These are phyloP conservation scores for Rousettus madagascariensis DNA, from an alignment of 2,797 vertebrate species.

Conservation along the genomic window DNA sequence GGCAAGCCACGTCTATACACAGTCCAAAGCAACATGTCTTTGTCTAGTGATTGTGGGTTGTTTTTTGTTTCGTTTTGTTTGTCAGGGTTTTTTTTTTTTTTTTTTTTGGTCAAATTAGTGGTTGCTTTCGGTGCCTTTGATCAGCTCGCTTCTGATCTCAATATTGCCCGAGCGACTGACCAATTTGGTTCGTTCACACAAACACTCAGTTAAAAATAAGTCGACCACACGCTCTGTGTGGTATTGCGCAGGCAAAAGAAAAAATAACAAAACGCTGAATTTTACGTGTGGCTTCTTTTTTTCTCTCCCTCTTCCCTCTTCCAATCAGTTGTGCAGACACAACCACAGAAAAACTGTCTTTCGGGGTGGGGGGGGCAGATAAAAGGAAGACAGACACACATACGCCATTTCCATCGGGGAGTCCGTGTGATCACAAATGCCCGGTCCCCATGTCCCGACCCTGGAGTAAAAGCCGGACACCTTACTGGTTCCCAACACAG, in stretches of 20 bases:
- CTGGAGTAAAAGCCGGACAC: background rate
- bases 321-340: background rate
- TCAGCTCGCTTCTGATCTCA: slow-evolving; percentile 54
- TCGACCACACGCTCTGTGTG: background rate
- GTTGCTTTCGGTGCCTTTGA: slow-evolving; percentile 39
- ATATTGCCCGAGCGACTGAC: slow-evolving; percentile 34
- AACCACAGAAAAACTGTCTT: background rate
- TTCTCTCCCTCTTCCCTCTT: background rate
- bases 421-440: rapidly evolving
- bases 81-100: too few species aligned
- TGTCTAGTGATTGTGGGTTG: background rate
- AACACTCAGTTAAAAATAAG: slow-evolving; percentile 67
- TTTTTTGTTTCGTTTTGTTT: background rate
- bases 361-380: rapidly evolving
- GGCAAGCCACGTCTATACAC: background rate
- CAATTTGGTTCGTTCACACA: slow-evolving; percentile 36
- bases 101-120: slow-evolving; percentile 26
- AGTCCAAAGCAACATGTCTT: background rate
- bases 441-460: background rate
- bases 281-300: background rate
- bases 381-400: background rate
- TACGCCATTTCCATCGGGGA: background rate
- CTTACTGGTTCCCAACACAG: background rate
- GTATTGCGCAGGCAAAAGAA: background rate
- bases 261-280: slow-evolving; percentile 7